Conservation (phyloP, 2,888 invertebrate species). For the Nomada lathburiana region DNA sequence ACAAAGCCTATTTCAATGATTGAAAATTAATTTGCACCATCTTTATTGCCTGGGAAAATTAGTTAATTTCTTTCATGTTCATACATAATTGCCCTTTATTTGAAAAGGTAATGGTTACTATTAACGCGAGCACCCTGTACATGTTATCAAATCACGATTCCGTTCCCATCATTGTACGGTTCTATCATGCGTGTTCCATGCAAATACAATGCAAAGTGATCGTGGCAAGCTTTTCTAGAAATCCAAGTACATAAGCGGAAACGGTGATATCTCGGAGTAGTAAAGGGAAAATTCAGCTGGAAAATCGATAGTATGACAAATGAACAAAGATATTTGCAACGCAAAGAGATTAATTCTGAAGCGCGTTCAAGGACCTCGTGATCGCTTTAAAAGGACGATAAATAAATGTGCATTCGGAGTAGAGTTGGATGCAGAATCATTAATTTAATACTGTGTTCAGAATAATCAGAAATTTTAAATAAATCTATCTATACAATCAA, state of each 20-base stretch:
- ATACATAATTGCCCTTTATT: no score
- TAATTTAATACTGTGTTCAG: no score
- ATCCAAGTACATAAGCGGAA: neutral
- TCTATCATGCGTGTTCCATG: constrained; percentile 41
- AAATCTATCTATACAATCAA: neutral
- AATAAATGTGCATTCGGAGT: neutral
- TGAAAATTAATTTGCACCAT: no score
- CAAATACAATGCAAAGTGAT: constrained; percentile 29
- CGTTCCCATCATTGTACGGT: constrained; percentile 32
- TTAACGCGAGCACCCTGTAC: neutral
- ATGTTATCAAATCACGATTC: neutral
- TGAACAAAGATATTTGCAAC: constrained; percentile 16
- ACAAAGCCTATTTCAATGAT: no score
- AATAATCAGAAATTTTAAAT: neutral
- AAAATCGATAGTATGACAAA: constrained; percentile 3
- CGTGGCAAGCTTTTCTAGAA: constrained; percentile 21
- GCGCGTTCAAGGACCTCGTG: neutral
- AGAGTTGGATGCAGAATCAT: no score
- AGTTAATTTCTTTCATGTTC: neutral
- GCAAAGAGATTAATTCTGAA: constrained; percentile 5
- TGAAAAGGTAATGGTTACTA: neutral
- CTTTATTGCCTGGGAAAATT: neutral
- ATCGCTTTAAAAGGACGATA: constrained; percentile 4
- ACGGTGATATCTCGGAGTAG: neutral
- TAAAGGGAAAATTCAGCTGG: neutral